Evolutionary conservation across 1,140 invertebrate species (phyloP), one percentile per base, ranked within the genome.

Genomic region (Cyclina sinensis): DNA sequence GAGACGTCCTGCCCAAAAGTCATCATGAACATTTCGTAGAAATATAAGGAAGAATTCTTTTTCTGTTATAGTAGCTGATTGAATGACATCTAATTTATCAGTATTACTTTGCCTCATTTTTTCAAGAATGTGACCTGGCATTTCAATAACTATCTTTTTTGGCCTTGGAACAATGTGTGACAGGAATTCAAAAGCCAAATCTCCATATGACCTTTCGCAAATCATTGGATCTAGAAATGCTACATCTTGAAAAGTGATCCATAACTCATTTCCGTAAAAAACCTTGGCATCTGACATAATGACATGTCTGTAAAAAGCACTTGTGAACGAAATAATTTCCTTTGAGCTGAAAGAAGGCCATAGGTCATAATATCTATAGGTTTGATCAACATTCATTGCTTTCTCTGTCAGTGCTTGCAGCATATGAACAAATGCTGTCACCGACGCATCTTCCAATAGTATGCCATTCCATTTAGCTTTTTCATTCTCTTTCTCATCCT

Each of bases 401-500:
- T 65, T 46, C 62, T 80, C 32, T 27, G 68, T 30, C 0, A 89
- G 32, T 24, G n/a, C 21, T 76, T 76, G 70, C 11, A 91, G 65
- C 16, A 84, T 24, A 21, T 78, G n/a, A 0, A 89, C n/a, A 39
- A 79, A 59, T 21, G 86, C 48, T 24, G 35, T 30, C 27, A 88
- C 79, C 12, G 73, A 32, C 1, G 86, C 68, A 70, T 88, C 79
- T 76, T 70, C 18, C 11, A 82, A 16, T 21, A 88, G 32, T 32
- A 27, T 37, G 18, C 70, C 30, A 57, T 88, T 88, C 86, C 86
- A 88, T 27, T 5, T 4, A 37, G 46, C 18, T 83, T 57, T 1
- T 57, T 24, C 37, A 32, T 18, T 80, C 9, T 14, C 46, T 78
- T 91, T 92, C 51, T 92, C 90, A 68, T 92, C 91, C 68, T 84